Evolutionary conservation across 1,140 invertebrate species (phyloP), one percentile per base, ranked within the genome.

Genomic region (Linepithema humile): DNA sequence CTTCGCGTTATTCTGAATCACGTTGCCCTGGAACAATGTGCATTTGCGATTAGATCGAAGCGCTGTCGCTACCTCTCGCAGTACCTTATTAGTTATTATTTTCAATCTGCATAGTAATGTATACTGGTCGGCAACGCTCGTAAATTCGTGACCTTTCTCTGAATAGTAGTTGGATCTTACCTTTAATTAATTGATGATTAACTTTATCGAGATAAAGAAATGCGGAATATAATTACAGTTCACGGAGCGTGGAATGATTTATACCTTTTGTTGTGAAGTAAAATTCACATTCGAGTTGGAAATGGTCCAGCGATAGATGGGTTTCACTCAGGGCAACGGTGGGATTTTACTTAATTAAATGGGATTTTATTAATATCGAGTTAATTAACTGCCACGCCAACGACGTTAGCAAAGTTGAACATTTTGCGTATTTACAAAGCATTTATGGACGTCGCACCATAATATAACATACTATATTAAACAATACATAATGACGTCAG

Each of bases 1-100:
- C 85, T 97, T 96, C 45, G 96, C 96, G 93, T 98, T 97, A 89
- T 97, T 97, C 92, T 97, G 97, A 48, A 98, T 96, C 29, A 96
- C 94, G 92, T 96, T 95, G 82, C 96, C 97, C 98, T 98, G 95
- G 83, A 94, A 95, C 88, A 85, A 87, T 72, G 72, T 17, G 57
- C 29, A 69, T 29, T 69, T 62, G 23, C 45, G 64, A 80, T 80
- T 55, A 55, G 64, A 70, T 70, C 45, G 35, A 55, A 40, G 20
- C n/a, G 17, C 35, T 9, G 0, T 43, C 26, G 32, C n/a, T 38
- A 32, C 55, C 35, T 83, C 59, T 43, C 45, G 26, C 12, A 26
- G 35, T n/a, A 9, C 10, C 29, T 9, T 35, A 20, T 50, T 1
- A 7, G 0, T 70, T 50, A 55, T 80, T 70, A 48, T 59, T 75